A percentile compares a stretch with the other conserved stretches of the same genome.
phyloP scores from a whole-genome alignment of 2,797 vertebrate species.

The Anomalospiza imberbis region DNA sequence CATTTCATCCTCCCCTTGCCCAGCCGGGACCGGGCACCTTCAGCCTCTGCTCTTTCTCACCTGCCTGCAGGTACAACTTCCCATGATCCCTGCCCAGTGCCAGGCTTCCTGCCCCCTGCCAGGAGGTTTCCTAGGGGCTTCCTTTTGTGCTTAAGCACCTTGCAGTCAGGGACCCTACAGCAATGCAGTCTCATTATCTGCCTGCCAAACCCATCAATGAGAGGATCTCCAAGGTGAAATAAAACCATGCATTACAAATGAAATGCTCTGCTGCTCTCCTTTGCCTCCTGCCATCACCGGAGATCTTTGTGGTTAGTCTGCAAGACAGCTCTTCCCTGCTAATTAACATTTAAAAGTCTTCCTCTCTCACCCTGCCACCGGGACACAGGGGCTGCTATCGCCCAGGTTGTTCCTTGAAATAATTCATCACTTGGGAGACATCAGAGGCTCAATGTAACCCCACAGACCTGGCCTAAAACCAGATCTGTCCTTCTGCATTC shows the following conservation, averaged over 20 bases:
- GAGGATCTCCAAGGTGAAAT: slow-evolving; percentile 55
- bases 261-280: slow-evolving; percentile 40
- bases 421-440: slow-evolving; percentile 20
- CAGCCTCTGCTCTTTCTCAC: background rate
- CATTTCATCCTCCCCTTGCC: background rate
- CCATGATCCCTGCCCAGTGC: background rate
- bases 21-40: background rate
- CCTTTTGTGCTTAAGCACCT: slow-evolving; percentile 39
- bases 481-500: background rate
- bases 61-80: background rate
- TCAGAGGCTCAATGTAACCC: background rate
- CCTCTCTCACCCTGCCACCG: background rate
- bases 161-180: slow-evolving; percentile 12
- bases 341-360: slow-evolving; percentile 63
- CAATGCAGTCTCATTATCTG: slow-evolving; percentile 38
- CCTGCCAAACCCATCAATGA: slow-evolving; percentile 41
- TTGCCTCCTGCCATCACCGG: slow-evolving; percentile 47
- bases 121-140: background rate
- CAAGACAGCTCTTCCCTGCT: slow-evolving; percentile 32
- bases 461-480: background rate
- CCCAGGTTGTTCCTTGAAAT: slow-evolving; percentile 19
- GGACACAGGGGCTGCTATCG: background rate
- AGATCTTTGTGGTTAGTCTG: slow-evolving; percentile 36
- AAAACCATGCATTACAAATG: slow-evolving; percentile 59
- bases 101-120: background rate